Conservation (phyloP, 2,888 invertebrate species). For the Tetragnatha montana region DNA sequence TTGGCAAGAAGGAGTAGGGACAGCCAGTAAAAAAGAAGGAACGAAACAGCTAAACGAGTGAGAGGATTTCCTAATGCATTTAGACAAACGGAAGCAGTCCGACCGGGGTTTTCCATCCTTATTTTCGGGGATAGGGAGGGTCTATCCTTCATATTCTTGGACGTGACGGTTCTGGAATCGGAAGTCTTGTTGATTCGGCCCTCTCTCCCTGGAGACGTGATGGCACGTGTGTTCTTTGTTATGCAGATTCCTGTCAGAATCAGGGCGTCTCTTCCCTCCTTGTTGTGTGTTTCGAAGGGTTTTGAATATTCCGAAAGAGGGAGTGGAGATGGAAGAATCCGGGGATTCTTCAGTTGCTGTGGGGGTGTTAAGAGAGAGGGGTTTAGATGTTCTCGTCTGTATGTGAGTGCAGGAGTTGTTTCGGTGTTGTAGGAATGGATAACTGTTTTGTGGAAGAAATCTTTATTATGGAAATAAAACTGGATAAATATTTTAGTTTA, state of each 20-base stretch:
- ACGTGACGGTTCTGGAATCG: not conserved
- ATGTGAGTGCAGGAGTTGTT: no score
- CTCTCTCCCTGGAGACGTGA: not conserved
- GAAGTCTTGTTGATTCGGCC: not conserved
- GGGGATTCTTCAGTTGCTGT: not conserved
- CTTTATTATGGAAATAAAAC: no score
- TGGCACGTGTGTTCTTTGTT: not conserved
- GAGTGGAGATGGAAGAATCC: not conserved
- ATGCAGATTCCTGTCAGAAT: not conserved
- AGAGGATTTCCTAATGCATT: conserved; percentile 58
- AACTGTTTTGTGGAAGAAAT: no score
- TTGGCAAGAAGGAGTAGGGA: conserved; percentile 13
- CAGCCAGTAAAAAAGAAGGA: conserved; percentile 7
- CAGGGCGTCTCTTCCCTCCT: not conserved
- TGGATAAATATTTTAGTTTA: no score
- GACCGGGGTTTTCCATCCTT: conserved; percentile 2
- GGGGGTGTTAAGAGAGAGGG: no score
- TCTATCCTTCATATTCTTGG: not conserved
- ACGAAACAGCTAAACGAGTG: conserved; percentile 46
- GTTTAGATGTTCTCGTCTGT: no score
- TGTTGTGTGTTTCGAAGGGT: not conserved
- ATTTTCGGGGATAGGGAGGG: not conserved
- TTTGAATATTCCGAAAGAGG: not conserved
- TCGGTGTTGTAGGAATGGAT: no score
- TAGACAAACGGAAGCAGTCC: conserved; percentile 58